Base-by-base conservation (phyloP, 2,888 invertebrate genomes). In the Sceliomorpha sp. region DNA sequence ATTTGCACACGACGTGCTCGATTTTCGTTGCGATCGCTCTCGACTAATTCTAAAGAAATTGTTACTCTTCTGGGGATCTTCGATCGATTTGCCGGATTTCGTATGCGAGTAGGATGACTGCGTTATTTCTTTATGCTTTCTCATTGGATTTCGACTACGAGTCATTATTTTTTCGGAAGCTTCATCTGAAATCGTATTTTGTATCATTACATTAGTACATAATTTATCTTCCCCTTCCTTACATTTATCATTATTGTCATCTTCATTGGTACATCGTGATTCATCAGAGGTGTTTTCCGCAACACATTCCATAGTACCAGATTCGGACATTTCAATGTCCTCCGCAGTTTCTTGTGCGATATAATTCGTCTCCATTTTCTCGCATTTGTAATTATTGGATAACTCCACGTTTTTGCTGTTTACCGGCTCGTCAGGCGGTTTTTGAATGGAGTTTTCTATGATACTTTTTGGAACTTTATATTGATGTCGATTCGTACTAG, bases 201-300 rank as follows among this genome's bases (percentile, higher is more conserved):
- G 9, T 37, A 42, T 10, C 14, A 47, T 13, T 13, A 13, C 9
- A 4, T 45, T n/a, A 31, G 10, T 9, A 31, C 5, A 24, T 40
- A 14, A 24, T 20, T 24, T 20, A 10, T 20, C 20, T 40, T 20
- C 24, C 10, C 24, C 20, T 17, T 39, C 2, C 32, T n/a, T 8
- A 34, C 17, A 8, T 17, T 34, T 8, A n/a, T n/a, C n/a, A n/a
- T 31, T 9, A 26, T 27, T 17, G 13, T 9, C 34, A 0, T 9
- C 20, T 37, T 44, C 34, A 39, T 2, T 62, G 60, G 60, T 51
- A 62, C 51, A 37, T 10, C 44, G n/a, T 5, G 60, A 62, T 51
- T 51, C 45, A 31, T 34, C 32, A 13, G 14, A 24, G 27, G 27
- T n/a, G 0, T 1, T 8, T 17, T 20, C 10, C 12, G 29, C 8